phyloP scores from a whole-genome alignment of 2,888 invertebrate genomes.

The Sesia bembeciformis region DNA sequence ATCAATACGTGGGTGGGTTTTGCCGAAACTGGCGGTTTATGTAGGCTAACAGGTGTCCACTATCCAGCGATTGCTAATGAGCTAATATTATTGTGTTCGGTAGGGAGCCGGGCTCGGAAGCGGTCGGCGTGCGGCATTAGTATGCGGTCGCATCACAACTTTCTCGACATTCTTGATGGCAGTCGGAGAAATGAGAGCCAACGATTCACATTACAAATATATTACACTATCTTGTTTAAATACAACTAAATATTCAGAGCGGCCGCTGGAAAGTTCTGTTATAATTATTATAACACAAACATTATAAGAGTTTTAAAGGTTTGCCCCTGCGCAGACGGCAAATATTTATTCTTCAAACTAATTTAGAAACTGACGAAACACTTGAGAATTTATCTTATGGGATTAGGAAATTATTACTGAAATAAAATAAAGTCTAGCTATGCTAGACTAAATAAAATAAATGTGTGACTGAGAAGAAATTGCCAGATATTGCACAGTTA shows the following conservation, averaged over 20 bases:
- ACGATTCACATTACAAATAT: slow-evolving; percentile 29
- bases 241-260: background rate
- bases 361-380: too few species aligned
- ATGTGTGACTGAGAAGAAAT: too few species aligned
- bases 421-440: too few species aligned
- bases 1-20: slow-evolving; percentile 10
- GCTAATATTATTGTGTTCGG: slow-evolving; percentile 2
- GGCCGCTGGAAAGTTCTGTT: background rate
- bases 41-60: slow-evolving; percentile 57
- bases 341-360: too few species aligned
- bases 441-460: background rate
- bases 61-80: slow-evolving; percentile 41
- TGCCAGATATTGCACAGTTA: background rate
- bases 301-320: too few species aligned
- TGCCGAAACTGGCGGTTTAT: slow-evolving; percentile 38
- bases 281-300: too few species aligned
- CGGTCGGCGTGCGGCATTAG: slow-evolving; percentile 43
- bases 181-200: slow-evolving; percentile 61
- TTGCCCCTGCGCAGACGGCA: too few species aligned
- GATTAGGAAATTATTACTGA: too few species aligned
- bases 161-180: slow-evolving; percentile 70
- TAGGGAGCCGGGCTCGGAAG: slow-evolving; percentile 11
- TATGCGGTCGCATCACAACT: slow-evolving; percentile 71
- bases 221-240: background rate
- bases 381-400: too few species aligned